phyloP scores from a whole-genome alignment of 2,113 vertebrate genomes.

The Acanthisitta chloris region DNA sequence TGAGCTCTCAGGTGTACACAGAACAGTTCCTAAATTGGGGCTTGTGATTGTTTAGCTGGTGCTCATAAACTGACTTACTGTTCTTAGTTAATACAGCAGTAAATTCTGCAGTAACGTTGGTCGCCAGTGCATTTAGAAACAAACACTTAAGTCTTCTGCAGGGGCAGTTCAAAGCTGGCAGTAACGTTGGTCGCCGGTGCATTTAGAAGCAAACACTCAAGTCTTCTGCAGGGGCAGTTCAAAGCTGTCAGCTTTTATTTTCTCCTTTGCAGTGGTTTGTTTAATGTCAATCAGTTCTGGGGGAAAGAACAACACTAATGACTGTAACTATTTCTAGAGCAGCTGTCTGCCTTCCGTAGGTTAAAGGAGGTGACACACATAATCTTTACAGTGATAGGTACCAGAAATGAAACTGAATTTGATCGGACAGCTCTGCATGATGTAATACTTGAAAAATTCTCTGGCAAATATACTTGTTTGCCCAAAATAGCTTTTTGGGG shows the following conservation, averaged over 20 bases:
- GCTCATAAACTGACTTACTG: accelerated
- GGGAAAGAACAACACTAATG: background rate
- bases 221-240: background rate
- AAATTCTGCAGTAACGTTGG: background rate
- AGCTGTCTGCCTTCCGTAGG: background rate
- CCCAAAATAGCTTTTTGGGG: background rate
- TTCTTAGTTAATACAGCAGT: background rate
- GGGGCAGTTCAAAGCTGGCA: background rate
- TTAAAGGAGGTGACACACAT: background rate
- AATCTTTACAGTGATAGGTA: background rate
- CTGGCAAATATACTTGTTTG: background rate
- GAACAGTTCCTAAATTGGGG: accelerated
- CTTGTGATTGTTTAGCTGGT: background rate
- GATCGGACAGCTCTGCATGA: background rate
- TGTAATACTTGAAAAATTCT: background rate
- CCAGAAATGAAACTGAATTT: background rate
- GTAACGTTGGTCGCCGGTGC: too few relatives aligned
- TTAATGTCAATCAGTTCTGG: background rate
- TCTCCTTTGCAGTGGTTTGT: background rate
- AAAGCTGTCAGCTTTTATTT: background rate
- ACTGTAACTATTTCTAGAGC: background rate
- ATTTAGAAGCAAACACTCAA: background rate
- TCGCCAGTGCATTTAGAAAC: background rate
- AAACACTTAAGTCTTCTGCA: background rate
- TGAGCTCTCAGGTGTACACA: background rate